phyloP scores from a whole-genome alignment of 2,797 vertebrate genomes.

The Meriones psammophilus region DNA sequence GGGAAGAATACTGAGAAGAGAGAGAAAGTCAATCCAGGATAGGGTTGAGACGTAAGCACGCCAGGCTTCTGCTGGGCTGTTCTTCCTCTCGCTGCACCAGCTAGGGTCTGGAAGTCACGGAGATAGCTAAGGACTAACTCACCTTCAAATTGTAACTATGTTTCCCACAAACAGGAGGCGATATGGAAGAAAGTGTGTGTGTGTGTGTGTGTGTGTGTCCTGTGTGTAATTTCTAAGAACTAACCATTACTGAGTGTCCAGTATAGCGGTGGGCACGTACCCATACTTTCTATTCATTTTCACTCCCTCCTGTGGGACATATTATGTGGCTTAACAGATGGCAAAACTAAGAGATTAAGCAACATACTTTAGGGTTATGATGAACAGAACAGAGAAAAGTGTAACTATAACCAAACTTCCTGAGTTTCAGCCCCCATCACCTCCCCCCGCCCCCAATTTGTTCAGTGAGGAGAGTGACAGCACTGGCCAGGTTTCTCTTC shows the following conservation, averaged over 20 bases:
- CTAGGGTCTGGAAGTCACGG: background rate
- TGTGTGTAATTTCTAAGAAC: background rate
- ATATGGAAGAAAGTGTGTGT: background rate
- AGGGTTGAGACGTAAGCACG: background rate
- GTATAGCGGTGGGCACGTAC: background rate
- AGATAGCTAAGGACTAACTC: background rate
- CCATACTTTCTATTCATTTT: background rate
- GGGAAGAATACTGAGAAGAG: background rate
- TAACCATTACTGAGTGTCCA: background rate
- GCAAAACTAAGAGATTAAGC: background rate
- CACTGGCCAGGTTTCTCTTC: slow-evolving; percentile 63
- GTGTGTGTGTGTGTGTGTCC: background rate
- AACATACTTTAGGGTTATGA: slow-evolving; percentile 28
- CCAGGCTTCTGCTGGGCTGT: background rate
- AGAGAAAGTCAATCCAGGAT: background rate
- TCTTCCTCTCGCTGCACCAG: background rate
- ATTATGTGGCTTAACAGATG: background rate
- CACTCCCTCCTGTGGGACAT: background rate
- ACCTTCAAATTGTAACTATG: background rate
- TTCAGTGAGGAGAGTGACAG: slow-evolving; percentile 47
- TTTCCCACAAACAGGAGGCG: background rate
- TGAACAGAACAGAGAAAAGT: background rate
- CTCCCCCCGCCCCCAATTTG: background rate
- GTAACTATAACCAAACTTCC: slow-evolving; percentile 1
- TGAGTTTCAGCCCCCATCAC: background rate